Evolutionary conservation across 2,113 vertebrate species (phyloP).

Genomic region (Recurvirostra avosetta): DNA sequence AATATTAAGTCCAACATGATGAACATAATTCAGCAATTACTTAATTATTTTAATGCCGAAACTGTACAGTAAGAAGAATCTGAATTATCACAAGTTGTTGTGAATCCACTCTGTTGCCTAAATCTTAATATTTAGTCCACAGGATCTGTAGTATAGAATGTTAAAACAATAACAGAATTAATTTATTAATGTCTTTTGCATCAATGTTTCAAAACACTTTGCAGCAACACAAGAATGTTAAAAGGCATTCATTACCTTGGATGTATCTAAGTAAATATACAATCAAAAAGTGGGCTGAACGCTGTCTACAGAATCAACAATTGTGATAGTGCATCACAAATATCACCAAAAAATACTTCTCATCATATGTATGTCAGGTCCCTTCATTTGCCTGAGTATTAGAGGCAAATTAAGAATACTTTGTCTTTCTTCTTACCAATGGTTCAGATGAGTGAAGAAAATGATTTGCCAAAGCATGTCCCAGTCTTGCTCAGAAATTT

Average conservation of each 20-base stretch:
- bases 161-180: neutral
- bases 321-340: neutral
- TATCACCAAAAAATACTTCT: neutral
- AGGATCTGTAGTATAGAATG: neutral
- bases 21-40: neutral
- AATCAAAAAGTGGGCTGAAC: neutral
- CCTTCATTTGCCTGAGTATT: neutral
- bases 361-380: neutral
- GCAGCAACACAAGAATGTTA: neutral
- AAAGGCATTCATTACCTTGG: neutral
- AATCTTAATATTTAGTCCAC: neutral
- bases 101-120: neutral
- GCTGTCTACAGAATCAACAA: neutral
- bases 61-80: neutral
- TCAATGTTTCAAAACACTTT: neutral
- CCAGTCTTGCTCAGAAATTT: neutral
- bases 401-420: neutral
- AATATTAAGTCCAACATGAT: neutral
- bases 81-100: neutral
- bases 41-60: neutral
- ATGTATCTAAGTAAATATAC: neutral
- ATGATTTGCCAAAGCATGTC: fast-evolving
- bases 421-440: neutral
- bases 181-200: neutral
- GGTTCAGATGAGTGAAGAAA: neutral